Conservation (phyloP, 2,797 vertebrate species). For the Mareca penelope region DNA sequence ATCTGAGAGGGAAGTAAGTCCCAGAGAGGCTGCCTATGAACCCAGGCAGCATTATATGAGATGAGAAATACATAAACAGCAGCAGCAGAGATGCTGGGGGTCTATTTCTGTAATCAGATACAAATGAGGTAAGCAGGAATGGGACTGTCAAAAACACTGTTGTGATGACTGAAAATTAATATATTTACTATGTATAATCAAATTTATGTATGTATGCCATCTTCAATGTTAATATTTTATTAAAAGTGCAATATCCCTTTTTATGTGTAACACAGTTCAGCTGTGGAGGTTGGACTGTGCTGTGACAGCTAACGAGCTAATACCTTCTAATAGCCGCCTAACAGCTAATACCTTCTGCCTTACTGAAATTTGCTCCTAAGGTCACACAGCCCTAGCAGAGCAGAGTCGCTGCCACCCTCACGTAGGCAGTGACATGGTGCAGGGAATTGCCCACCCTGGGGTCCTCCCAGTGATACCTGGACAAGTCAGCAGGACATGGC, state of each 20-base stretch:
- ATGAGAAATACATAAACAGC: neutral
- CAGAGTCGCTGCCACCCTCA: accelerated
- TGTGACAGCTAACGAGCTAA: neutral
- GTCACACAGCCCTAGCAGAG: neutral
- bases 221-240: neutral
- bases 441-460: neutral
- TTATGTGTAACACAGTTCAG: neutral
- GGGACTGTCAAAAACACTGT: neutral
- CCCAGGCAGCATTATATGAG: neutral
- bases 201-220: neutral
- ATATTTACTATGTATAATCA: neutral
- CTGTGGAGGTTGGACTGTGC: neutral
- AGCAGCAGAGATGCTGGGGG: neutral
- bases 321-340: neutral
- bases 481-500: accelerated
- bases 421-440: too few relatives aligned
- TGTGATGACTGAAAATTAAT: neutral
- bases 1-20: accelerated
- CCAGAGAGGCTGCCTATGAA: neutral
- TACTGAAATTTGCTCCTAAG: neutral
- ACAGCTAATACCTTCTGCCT: neutral
- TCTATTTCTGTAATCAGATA: neutral
- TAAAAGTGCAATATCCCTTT: neutral
- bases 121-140: neutral
- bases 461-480: neutral